A percentile compares a stretch with the other conserved stretches of the same genome.
phyloP scores from a whole-genome alignment of 2,888 invertebrate genomes.

The Muscina levida region DNA sequence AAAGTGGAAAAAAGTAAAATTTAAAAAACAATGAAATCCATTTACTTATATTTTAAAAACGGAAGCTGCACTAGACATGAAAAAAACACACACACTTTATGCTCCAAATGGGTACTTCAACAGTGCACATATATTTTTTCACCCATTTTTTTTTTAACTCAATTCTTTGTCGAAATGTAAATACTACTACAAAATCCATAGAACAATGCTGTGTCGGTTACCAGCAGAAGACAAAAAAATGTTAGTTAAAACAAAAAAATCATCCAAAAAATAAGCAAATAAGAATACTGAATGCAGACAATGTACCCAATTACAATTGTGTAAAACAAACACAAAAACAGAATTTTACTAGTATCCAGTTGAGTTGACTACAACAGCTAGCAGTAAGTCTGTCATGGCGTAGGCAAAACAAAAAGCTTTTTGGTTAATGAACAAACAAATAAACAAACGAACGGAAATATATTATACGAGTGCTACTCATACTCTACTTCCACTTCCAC shows the following conservation, averaged over 20 bases:
- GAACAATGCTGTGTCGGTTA: conserved; percentile 16
- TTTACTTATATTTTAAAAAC: conserved; percentile 35
- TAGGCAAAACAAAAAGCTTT: conserved; percentile 44
- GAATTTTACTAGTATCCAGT: background rate
- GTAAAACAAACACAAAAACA: conserved; percentile 31
- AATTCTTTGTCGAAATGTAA: conserved; percentile 25
- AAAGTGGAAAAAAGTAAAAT: too few species aligned
- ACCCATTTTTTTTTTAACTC: too few species aligned
- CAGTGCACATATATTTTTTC: background rate
- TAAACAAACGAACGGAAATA: conserved; percentile 44
- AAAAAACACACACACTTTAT: conserved; percentile 49
- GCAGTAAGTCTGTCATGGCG: conserved; percentile 26
- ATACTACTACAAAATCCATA: conserved; percentile 42
- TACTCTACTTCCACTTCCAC: background rate
- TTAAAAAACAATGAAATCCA: conserved; percentile 21
- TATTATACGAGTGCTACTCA: background rate
- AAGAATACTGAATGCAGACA: conserved; percentile 45
- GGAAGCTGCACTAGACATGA: conserved; percentile 37
- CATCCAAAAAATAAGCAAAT: background rate
- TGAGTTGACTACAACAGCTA: background rate
- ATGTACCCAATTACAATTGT: conserved; percentile 50
- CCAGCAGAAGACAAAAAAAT: conserved; percentile 28
- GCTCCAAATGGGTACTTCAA: conserved; percentile 56
- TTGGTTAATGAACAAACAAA: conserved; percentile 57
- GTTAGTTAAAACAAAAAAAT: conserved; percentile 6